These are phyloP conservation scores for Drosophila watanabei DNA, from an alignment of 1,140 invertebrate species.

Conservation along the genomic window DNA sequence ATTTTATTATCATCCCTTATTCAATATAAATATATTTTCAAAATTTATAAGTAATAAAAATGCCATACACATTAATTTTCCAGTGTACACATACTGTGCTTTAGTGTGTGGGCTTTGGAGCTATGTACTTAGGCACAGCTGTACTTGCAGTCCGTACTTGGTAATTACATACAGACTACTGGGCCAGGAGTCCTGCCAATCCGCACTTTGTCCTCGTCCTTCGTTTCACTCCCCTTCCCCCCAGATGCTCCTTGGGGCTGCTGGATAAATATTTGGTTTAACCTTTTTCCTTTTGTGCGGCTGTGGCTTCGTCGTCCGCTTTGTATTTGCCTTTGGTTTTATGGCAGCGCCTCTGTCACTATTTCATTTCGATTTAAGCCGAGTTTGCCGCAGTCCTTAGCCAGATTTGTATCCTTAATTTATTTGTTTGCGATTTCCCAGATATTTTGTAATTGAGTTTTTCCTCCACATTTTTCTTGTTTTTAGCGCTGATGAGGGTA, in stretches of 20 bases:
- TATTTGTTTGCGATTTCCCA: constrained; percentile 80
- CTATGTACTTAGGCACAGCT: constrained; percentile 79
- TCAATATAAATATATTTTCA: not conserved
- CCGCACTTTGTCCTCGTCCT: not conserved
- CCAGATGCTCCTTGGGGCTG: constrained; percentile 21
- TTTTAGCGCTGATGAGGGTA: constrained; percentile 49
- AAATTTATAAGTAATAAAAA: not conserved
- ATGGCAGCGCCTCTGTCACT: constrained; percentile 73
- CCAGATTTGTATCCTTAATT: constrained; percentile 78
- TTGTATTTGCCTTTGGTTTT: constrained; percentile 81
- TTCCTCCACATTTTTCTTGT: constrained; percentile 24
- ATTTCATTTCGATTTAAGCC: constrained; percentile 81
- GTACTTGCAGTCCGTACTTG: constrained; percentile 70
- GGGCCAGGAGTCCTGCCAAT: constrained; percentile 31
- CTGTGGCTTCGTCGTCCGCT: constrained; percentile 54
- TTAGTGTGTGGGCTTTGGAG: constrained; percentile 37
- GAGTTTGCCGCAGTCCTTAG: constrained; percentile 64
- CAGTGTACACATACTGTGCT: constrained; percentile 22
- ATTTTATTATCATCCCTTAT: too few relatives aligned
- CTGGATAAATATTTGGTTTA: constrained; percentile 81
- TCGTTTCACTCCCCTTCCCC: not conserved
- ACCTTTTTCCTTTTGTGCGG: constrained; percentile 74
- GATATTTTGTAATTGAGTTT: constrained; percentile 81
- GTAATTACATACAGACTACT: constrained; percentile 78
- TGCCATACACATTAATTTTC: not conserved